Evolutionary conservation across 2,888 invertebrate species (phyloP).

Genomic region (Palloptera scutellata): DNA sequence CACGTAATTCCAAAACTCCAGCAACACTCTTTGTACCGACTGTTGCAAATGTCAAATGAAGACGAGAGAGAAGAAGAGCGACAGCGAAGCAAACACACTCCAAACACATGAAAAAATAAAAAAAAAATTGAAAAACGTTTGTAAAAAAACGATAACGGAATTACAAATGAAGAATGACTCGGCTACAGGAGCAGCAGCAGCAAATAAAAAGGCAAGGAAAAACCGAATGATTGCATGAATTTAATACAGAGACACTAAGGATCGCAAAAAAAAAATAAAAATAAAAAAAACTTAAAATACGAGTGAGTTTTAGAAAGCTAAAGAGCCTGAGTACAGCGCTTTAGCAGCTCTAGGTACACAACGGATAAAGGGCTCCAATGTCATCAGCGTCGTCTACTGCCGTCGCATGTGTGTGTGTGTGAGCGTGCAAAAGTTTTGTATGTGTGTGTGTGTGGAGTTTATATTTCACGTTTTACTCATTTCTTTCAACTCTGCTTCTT

Average conservation of each 20-base stretch:
- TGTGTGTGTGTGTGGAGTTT: not conserved
- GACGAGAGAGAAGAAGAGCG: not conserved
- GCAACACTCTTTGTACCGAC: not conserved
- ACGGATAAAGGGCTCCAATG: too few species aligned
- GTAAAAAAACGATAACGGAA: constrained; percentile 44
- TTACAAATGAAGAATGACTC: constrained; percentile 50
- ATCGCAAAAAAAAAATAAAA: not conserved
- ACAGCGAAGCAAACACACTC: not conserved
- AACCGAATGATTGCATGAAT: too few species aligned
- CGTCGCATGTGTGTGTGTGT: too few species aligned
- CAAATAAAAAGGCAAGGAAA: too few species aligned
- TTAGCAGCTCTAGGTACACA: too few species aligned
- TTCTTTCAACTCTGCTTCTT: not conserved
- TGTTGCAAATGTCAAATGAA: constrained; percentile 9
- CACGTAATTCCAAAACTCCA: too few species aligned
- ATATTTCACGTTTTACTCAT: constrained; percentile 13
- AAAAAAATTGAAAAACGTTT: constrained; percentile 23
- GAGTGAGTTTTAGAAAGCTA: not conserved
- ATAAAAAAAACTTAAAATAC: too few species aligned
- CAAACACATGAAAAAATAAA: not conserved
- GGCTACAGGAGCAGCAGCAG: constrained; percentile 17
- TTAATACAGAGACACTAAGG: not conserved
- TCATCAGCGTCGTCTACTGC: too few species aligned
- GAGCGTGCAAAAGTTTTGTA: too few species aligned
- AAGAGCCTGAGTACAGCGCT: too few species aligned